Conservation (phyloP, 2,113 vertebrate species). For the Notiomystis cincta region DNA sequence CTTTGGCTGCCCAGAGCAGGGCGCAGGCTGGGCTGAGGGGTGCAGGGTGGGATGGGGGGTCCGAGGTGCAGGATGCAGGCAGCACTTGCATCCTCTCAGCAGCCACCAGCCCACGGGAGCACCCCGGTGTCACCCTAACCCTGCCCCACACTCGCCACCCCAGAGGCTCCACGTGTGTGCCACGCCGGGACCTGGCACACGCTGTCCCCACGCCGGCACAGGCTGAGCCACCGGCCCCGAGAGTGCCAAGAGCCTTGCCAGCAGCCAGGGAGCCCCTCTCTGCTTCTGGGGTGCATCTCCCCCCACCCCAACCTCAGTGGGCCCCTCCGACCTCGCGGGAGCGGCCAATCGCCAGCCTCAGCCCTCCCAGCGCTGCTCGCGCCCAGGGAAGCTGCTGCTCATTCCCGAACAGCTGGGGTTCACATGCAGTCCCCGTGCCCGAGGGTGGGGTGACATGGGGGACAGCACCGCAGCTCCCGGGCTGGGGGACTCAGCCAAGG, state of each 20-base stretch:
- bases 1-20: rapidly evolving
- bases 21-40: not conserved
- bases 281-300: not conserved
- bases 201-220: not conserved
- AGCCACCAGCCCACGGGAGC: not conserved
- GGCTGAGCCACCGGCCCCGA: not conserved
- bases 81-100: not conserved
- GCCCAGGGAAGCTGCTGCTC: not conserved
- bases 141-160: not conserved
- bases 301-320: not conserved
- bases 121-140: not conserved
- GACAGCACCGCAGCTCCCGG: not conserved
- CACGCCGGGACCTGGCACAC: not conserved
- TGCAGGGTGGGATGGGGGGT: not conserved
- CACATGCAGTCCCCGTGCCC: not conserved
- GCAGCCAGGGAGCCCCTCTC: not conserved
- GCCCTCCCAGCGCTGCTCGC: not conserved
- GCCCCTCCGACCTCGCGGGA: rapidly evolving
- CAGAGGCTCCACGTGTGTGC: not conserved
- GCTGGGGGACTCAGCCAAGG: not conserved
- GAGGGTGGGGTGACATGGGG: not conserved
- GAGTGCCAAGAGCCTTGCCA: not conserved
- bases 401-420: not conserved
- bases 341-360: not conserved
- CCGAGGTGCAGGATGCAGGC: not conserved